A percentile compares a stretch with the other conserved stretches of the same genome.
phyloP scores from a whole-genome alignment of 2,888 invertebrate species.

The Perizoma affinitatum region DNA sequence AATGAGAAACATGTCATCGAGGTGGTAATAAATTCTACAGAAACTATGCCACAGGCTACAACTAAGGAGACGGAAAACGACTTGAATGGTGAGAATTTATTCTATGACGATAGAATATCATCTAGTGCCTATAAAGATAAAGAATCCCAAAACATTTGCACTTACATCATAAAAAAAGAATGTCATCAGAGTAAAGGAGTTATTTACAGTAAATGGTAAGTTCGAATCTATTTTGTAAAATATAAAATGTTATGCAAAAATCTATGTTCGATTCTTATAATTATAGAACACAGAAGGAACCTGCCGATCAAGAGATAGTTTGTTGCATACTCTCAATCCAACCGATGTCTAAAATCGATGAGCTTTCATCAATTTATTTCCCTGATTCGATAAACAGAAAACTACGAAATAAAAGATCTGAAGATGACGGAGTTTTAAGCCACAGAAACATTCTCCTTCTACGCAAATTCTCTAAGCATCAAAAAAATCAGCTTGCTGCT shows the following conservation, averaged over 20 bases:
- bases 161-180: constrained; percentile 55
- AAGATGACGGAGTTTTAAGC: constrained; percentile 47
- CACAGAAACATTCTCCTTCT: constrained; percentile 63
- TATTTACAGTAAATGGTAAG: constrained; percentile 42
- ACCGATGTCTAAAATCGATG: constrained; percentile 29
- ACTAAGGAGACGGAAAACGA: constrained; percentile 15
- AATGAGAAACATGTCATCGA: constrained; percentile 21
- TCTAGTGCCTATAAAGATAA: constrained; percentile 20
- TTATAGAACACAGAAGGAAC: constrained; percentile 41
- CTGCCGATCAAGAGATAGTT: constrained; percentile 41
- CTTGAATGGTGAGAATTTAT: constrained; percentile 16
- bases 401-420: constrained; percentile 48
- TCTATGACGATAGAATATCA: constrained; percentile 18
- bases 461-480: constrained; percentile 48
- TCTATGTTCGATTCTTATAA: constrained; percentile 4
- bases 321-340: constrained; percentile 61
- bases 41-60: constrained; percentile 8
- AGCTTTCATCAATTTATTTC: constrained; percentile 43
- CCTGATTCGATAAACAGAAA: constrained; percentile 38
- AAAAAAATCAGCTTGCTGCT: constrained; percentile 41
- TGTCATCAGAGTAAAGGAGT: constrained; percentile 57
- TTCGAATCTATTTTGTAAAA: neutral
- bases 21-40: constrained; percentile 16
- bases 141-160: constrained; percentile 35
- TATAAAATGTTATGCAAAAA: neutral